These are phyloP conservation scores for Eupeodes latifasciatus DNA, from an alignment of 2,888 invertebrate genomes.

Conservation along the genomic window DNA sequence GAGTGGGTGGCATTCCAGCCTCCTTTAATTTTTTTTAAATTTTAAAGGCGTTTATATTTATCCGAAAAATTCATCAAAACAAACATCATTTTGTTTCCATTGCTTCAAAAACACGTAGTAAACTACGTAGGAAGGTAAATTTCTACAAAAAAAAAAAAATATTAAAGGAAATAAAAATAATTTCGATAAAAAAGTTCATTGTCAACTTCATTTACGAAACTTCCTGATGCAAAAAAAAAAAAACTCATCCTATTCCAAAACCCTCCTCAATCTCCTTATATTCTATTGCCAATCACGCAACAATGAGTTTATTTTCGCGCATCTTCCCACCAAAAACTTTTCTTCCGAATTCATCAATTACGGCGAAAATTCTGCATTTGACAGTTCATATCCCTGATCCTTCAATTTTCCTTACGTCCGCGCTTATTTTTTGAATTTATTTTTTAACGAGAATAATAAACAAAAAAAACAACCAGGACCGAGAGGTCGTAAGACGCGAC, in stretches of 20 bases:
- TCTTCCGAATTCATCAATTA: slow-evolving; percentile 72
- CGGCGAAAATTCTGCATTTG: slow-evolving; percentile 71
- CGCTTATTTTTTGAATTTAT: slow-evolving; percentile 46
- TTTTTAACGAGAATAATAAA: slow-evolving; percentile 61
- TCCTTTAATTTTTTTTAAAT: no score
- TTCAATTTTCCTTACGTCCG: slow-evolving; percentile 65
- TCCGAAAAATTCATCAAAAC: no score
- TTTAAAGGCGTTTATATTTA: no score
- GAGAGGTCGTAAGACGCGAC: slow-evolving; percentile 34
- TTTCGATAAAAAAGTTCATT: slow-evolving; percentile 19
- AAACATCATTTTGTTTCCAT: no score
- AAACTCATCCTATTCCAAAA: neutral
- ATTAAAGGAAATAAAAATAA: neutral
- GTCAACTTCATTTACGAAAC: slow-evolving; percentile 20
- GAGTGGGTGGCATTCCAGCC: no score
- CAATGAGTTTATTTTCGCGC: slow-evolving; percentile 58
- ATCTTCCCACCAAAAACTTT: slow-evolving; percentile 55
- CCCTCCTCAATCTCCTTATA: neutral
- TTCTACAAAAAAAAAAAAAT: neutral
- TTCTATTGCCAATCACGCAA: slow-evolving; percentile 38
- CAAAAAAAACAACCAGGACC: neutral
- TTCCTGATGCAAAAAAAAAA: slow-evolving; percentile 7
- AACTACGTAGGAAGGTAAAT: no score
- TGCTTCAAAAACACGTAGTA: no score
- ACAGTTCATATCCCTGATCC: slow-evolving; percentile 76